Evolutionary conservation across 2,113 vertebrate genomes (phyloP), one percentile per base, ranked within the genome.

Genomic region (Ursus arctos): DNA sequence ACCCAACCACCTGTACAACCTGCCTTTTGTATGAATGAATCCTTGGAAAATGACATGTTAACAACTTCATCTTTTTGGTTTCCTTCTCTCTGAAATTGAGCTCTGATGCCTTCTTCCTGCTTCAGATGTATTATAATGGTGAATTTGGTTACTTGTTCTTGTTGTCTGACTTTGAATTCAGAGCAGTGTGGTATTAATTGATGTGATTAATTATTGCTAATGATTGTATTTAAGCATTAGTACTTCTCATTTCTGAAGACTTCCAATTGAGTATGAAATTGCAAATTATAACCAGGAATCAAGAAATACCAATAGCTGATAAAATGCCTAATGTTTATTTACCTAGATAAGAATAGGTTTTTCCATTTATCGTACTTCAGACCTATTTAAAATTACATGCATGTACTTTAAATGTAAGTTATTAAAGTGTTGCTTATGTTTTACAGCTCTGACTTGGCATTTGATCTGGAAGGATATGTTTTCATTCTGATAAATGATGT

Each of bases 401-500:
- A 6, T 59, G 22, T 76, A 87, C 47, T 95, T 93, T 24, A 82
- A 91, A 55, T 87, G 33, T 74, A 63, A 82, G 28, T 91, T 81
- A 63, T 61, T 85, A 94, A 80, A 51, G 13, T 85, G 11, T 92
- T 96, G 9, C 55, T 96, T 96, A 28, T 97, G 71, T 98, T 96
- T 96, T 97, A 13, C 93, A 99, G 99, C 93, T 98, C 99, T 88
- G 99, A 99, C 98, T 97, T 99, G 97, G 99, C 99, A 0, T 99
- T 99, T 81, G 99, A 99, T 96, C 98, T 99, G 26, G 99, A 99
- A 96, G 99, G 99, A 86, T 99, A 99, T 82, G 72, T 99, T 51
- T 99, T 99, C 94, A 99, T 99, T 97, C 99, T 99, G 91, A 96
- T 99, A 53, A 99, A 99, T 31, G 99, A 99, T 79, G 98, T 99